Percentiles rank a stretch among this genome's conserved stretches.
These are phyloP conservation scores for Onychostoma macrolepis DNA, from an alignment of 2,113 vertebrate species.

Conservation along the genomic window DNA sequence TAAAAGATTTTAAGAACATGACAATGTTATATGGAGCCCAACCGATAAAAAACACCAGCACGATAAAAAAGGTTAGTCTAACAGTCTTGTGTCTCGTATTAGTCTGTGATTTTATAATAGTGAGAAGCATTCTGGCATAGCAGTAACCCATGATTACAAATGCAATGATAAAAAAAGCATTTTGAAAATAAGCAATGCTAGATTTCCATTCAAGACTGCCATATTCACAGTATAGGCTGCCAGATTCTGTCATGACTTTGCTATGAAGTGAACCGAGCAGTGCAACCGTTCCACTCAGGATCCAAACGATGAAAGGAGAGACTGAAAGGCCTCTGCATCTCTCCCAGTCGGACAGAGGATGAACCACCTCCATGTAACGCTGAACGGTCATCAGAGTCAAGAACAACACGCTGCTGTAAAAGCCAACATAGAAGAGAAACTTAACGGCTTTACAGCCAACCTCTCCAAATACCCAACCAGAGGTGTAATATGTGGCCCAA, in stretches of 20 bases:
- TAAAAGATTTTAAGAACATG: conserved; percentile 77
- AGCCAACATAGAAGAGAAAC: conserved; percentile 83
- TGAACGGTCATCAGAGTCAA: too few species aligned
- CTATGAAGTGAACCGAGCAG: conserved; percentile 76
- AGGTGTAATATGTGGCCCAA: too few species aligned
- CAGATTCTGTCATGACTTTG: conserved; percentile 39
- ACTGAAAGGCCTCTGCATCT: neutral
- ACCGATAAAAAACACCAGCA: conserved; percentile 83
- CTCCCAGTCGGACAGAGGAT: conserved; percentile 70
- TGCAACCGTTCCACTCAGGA: conserved; percentile 75
- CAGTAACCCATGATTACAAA: conserved; percentile 81
- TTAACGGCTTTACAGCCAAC: conserved; percentile 79
- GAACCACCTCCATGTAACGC: conserved; percentile 82
- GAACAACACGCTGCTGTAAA: conserved; percentile 87
- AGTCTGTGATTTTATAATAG: conserved; percentile 71
- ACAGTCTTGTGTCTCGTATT: conserved; percentile 81
- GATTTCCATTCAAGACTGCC: conserved; percentile 53
- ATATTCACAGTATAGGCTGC: conserved; percentile 70
- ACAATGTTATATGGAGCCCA: conserved; percentile 90
- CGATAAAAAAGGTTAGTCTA: conserved; percentile 85
- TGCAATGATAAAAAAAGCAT: conserved; percentile 80
- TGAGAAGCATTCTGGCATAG: conserved; percentile 81
- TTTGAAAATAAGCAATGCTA: conserved; percentile 61
- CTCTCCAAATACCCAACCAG: conserved; percentile 83
- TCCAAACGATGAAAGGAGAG: conserved; percentile 73